Evolutionary conservation across 2,113 vertebrate genomes (phyloP), one percentile per base, ranked within the genome.

Genomic region (Brachyhypopomus gauderio): DNA sequence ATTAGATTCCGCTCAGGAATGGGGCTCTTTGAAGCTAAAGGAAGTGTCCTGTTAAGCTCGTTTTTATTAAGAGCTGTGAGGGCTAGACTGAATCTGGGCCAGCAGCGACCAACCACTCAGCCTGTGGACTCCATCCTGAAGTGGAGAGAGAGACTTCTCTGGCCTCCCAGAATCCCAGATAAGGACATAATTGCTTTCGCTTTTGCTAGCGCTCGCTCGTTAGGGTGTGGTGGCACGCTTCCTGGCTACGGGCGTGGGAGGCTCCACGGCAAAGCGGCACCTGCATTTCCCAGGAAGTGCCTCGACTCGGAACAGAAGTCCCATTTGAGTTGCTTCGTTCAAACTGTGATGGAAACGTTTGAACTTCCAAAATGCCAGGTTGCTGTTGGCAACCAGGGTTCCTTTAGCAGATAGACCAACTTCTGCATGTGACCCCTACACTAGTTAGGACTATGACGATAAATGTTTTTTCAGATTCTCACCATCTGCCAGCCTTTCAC

Each of bases 131-230:
- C 64, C n/a, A 71, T 67, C 60, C 56, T 52, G n/a, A 77, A 64
- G 45, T 69, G 64, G 38, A 63, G 69, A 81, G 69, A 81, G 62
- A 82, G 67, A 72, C 80, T 67, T 67, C 64, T 52, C 60, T 76
- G 76, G 82, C 55, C 55, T 84, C 45, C 59, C 77, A 41, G 74
- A 85, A 34, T 19, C 19, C 66, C 62, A 85, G 90, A 93, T 91
- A 91, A 92, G 88, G 63, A 85, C 85, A 79, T 90, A 90, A 93
- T 93, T 89, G 87, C 88, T 89, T 91, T 85, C 22, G 70, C 45
- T 85, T 89, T 56, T 19, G 62, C 79, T 85, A 85, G 66, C 80
- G 45, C 64, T 86, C 77, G 81, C 84, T 89, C 87, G 86, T 90
- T 91, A 85, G 72, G 71, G 71, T 87, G 86, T 76, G 89, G 86